These are phyloP conservation scores for Myodes glareolus DNA, from an alignment of 2,113 vertebrate species.

Conservation along the genomic window DNA sequence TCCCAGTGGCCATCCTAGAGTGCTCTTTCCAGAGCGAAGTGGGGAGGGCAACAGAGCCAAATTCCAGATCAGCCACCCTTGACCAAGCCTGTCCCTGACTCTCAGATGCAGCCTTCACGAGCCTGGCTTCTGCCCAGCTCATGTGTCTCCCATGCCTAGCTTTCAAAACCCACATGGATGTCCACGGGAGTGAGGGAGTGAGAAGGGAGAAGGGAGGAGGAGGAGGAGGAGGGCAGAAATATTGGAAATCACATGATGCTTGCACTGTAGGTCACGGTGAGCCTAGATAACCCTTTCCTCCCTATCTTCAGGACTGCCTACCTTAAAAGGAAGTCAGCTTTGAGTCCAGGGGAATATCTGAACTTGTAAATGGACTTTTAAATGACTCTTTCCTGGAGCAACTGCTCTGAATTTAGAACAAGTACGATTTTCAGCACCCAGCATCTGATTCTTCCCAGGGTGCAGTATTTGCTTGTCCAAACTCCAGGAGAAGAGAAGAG, in stretches of 20 bases:
- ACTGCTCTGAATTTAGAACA: slow-evolving; percentile 78
- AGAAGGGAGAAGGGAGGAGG: not conserved
- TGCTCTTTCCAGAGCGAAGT: slow-evolving; percentile 80
- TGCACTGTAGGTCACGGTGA: not conserved
- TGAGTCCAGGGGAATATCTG: slow-evolving; percentile 68
- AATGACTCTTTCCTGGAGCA: slow-evolving; percentile 77
- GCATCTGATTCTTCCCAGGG: slow-evolving; percentile 82
- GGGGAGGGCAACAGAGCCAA: slow-evolving; percentile 67
- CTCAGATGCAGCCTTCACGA: not conserved
- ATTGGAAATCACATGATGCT: no score
- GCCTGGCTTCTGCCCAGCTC: not conserved
- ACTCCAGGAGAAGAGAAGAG: not conserved
- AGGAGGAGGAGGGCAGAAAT: not conserved
- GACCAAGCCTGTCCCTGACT: not conserved
- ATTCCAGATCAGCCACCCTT: slow-evolving; percentile 74
- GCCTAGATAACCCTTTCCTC: not conserved
- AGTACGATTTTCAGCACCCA: slow-evolving; percentile 73
- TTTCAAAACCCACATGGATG: not conserved
- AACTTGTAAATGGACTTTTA: slow-evolving; percentile 78
- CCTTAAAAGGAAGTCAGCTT: slow-evolving; percentile 72
- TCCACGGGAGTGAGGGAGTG: not conserved
- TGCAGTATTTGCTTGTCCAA: slow-evolving; percentile 69
- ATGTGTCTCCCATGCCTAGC: not conserved
- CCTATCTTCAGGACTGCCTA: not conserved
- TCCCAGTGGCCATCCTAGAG: slow-evolving; percentile 86